Conservation (phyloP, 2,888 invertebrate species). For the Drosophila niveifrons region DNA sequence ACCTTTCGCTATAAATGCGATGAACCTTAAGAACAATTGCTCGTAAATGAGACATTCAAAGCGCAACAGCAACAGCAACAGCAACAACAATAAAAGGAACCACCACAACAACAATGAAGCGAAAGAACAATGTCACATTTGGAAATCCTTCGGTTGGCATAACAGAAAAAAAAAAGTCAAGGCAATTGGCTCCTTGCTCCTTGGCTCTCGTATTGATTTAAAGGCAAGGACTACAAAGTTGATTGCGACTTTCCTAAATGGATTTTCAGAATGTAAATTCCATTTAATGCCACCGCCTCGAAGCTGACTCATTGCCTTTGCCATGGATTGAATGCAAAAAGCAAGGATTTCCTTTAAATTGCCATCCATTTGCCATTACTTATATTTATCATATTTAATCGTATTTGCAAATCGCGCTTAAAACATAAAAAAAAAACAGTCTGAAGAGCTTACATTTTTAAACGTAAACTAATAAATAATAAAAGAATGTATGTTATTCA, state of each 20-base stretch:
- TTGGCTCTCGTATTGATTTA: constrained; percentile 51
- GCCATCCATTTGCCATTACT: not conserved
- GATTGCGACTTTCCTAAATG: constrained; percentile 27
- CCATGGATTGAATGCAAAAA: constrained; percentile 22
- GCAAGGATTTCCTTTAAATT: constrained; percentile 4
- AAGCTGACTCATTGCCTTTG: constrained; percentile 37
- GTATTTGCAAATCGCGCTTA: not conserved
- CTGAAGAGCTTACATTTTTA: not conserved
- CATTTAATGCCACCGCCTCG: constrained; percentile 18
- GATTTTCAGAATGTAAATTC: constrained; percentile 44
- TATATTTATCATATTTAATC: not conserved
- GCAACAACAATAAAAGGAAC: constrained; percentile 26
- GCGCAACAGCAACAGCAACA: constrained; percentile 43
- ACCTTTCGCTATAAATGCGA: constrained; percentile 60
- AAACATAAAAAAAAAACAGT: not conserved
- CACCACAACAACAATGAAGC: not conserved
- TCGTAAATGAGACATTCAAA: constrained; percentile 71
- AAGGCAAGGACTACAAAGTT: constrained; percentile 40
- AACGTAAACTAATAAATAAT: not conserved
- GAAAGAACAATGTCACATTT: constrained; percentile 63
- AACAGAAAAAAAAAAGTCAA: constrained; percentile 45
- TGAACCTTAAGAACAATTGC: constrained; percentile 68
- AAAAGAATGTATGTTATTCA: not conserved
- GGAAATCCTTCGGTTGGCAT: constrained; percentile 62
- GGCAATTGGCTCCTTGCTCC: constrained; percentile 36